A percentile compares a stretch with the other conserved stretches of the same genome.
Evolutionary conservation across 2,113 vertebrate genomes (phyloP).

Genomic region (Grus americana): DNA sequence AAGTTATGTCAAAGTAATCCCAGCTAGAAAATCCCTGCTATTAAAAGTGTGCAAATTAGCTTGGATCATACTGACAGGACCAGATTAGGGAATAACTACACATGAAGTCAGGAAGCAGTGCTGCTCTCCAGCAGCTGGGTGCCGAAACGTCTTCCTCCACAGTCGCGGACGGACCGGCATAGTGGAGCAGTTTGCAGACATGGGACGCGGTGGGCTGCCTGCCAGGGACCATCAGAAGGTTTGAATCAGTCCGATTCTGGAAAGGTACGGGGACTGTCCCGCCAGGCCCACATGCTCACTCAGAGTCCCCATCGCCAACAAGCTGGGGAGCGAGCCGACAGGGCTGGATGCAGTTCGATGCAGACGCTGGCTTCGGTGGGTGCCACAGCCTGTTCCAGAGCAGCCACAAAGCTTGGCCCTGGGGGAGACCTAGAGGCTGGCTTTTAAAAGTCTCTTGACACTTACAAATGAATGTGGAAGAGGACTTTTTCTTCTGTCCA

Average conservation of each 20-base stretch:
- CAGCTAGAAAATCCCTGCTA: background rate
- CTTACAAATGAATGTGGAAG: background rate
- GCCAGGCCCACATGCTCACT: fast-evolving
- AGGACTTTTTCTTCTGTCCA: background rate
- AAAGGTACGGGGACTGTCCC: background rate
- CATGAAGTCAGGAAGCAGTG: background rate
- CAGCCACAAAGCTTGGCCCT: background rate
- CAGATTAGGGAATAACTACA: background rate
- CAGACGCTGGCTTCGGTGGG: fast-evolving
- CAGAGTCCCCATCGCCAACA: fast-evolving
- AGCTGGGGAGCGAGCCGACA: background rate
- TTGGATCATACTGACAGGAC: background rate
- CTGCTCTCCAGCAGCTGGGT: background rate
- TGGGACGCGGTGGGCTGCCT: background rate
- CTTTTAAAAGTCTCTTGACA: background rate
- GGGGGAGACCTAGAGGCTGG: background rate
- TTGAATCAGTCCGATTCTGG: background rate
- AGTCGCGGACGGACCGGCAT: fast-evolving
- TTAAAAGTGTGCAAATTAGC: background rate
- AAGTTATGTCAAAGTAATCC: background rate
- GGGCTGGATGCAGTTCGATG: fast-evolving
- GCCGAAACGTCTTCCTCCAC: background rate
- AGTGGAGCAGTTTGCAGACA: fast-evolving
- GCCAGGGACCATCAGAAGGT: background rate
- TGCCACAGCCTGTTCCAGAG: background rate